Conservation (phyloP, 30 jellyfish, hydroid and myxozoan species). For the Aurelia sp. region DNA sequence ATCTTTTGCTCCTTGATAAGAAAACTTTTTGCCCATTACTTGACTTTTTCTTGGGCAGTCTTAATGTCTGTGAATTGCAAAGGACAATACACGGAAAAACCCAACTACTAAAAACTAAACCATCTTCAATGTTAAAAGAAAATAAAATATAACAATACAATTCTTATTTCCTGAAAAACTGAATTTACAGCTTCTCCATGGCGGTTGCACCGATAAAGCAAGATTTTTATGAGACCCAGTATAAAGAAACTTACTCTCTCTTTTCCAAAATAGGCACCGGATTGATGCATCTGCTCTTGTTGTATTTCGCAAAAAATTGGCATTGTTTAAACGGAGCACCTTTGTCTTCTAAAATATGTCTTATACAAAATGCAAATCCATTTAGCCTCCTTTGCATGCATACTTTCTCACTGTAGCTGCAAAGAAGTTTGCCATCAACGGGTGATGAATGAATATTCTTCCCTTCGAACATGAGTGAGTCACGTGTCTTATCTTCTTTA, state of each 20-base stretch:
- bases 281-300: constrained; percentile 90
- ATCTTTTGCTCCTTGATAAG: too few relatives aligned
- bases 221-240: too few relatives aligned
- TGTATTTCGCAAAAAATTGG: constrained; percentile 77
- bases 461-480: constrained; percentile 89
- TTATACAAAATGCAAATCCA: constrained; percentile 95
- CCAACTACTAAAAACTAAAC: too few relatives aligned
- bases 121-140: too few relatives aligned
- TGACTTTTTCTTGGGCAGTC: too few relatives aligned
- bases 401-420: constrained; percentile 94
- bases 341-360: constrained; percentile 95
- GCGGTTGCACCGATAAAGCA: too few relatives aligned
- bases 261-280: constrained; percentile 93
- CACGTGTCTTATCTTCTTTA: constrained; percentile 10
- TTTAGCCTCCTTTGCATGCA: constrained; percentile 96
- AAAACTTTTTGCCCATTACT: too few relatives aligned
- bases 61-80: too few relatives aligned
- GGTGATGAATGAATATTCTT: constrained; percentile 94
- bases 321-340: constrained; percentile 98
- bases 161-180: too few relatives aligned
- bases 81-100: too few relatives aligned
- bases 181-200: too few relatives aligned
- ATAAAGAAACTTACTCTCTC: constrained; percentile 76
- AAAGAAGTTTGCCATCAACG: constrained; percentile 91
- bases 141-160: too few relatives aligned